Conservation (phyloP, 1,140 invertebrate species). For the Babylonia areolata region DNA sequence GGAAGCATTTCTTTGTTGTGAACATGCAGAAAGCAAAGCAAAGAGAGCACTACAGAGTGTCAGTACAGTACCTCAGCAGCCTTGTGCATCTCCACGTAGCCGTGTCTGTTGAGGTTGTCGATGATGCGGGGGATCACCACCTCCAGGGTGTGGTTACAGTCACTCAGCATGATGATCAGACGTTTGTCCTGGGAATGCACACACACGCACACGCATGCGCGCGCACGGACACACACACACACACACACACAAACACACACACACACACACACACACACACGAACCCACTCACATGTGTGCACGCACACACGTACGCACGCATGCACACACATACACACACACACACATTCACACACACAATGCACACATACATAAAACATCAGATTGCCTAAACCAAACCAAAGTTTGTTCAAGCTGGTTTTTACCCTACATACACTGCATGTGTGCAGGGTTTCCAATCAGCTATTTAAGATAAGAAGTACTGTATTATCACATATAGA, state of each 20-base stretch:
- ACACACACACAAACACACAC: not conserved
- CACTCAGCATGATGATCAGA: slow-evolving; percentile 90
- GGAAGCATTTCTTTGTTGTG: too few species aligned
- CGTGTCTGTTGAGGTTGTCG: slow-evolving; percentile 81
- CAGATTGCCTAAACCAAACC: too few species aligned
- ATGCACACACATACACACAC: not conserved
- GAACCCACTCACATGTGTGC: too few species aligned
- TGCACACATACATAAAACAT: too few species aligned
- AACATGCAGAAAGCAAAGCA: too few species aligned
- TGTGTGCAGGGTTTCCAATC: too few species aligned
- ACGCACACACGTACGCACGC: not conserved
- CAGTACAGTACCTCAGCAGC: slow-evolving; percentile 70
- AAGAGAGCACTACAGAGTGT: too few species aligned
- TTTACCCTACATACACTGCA: too few species aligned
- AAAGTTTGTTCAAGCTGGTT: too few species aligned
- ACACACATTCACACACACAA: not conserved
- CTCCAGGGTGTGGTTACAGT: slow-evolving; percentile 89
- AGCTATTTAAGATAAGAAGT: too few species aligned
- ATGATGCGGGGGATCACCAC: slow-evolving; percentile 84
- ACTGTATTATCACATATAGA: too few species aligned
- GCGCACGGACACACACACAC: not conserved
- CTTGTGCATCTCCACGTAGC: slow-evolving; percentile 84
- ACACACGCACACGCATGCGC: not conserved
- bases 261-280: not conserved
- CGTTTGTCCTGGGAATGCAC: slow-evolving; percentile 75